Conservation (phyloP, 2,888 invertebrate species). For the Mimachlamys varia region DNA sequence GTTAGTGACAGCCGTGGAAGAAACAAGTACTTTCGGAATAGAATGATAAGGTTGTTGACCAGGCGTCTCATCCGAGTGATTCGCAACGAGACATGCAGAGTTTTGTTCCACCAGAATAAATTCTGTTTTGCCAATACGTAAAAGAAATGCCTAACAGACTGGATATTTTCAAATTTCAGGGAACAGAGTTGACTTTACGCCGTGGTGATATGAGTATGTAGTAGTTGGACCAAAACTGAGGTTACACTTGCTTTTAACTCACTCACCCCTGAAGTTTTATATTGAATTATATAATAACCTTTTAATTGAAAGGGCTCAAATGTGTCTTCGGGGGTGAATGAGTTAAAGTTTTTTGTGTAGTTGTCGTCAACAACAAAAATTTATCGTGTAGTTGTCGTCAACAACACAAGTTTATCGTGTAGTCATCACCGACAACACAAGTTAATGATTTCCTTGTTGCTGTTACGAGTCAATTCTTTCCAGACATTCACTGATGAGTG, state of each 20-base stretch:
- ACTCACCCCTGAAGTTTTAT: too few relatives aligned
- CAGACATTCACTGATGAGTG: not conserved
- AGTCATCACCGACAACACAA: not conserved
- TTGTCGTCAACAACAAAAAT: too few relatives aligned
- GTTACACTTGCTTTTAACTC: not conserved
- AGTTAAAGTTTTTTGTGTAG: too few relatives aligned
- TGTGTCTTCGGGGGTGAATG: too few relatives aligned
- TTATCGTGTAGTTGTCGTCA: too few relatives aligned
- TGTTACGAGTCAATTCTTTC: not conserved
- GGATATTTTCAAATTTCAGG: not conserved
- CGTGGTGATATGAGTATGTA: too few relatives aligned
- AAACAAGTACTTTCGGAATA: conserved; percentile 97
- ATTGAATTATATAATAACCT: too few relatives aligned
- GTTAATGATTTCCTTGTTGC: not conserved
- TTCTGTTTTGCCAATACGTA: not conserved
- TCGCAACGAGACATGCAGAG: not conserved
- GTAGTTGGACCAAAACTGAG: too few relatives aligned
- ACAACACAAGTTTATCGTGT: not conserved
- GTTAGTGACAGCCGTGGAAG: conserved; percentile 95
- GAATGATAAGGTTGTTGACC: conserved; percentile 85
- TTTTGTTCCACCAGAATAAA: not conserved
- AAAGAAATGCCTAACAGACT: not conserved
- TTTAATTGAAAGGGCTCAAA: too few relatives aligned
- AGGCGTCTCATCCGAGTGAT: not conserved
- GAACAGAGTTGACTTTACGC: not conserved